phyloP scores from a whole-genome alignment of 2,113 vertebrate genomes.

The Salvator merianae region DNA sequence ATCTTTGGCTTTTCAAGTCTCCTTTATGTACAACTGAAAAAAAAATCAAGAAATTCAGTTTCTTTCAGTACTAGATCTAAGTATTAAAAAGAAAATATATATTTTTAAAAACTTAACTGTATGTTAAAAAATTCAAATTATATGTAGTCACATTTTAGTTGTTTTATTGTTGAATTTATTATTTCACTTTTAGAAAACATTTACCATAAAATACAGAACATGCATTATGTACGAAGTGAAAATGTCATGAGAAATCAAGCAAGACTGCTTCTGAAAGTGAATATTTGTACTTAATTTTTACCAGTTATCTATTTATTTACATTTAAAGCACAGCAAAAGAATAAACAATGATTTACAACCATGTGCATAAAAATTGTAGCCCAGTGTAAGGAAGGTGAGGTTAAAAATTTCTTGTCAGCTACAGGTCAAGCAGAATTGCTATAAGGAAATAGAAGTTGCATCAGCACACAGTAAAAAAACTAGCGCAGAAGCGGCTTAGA shows the following conservation, averaged over 20 bases:
- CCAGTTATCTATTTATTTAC: no score
- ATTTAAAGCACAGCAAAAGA: no score
- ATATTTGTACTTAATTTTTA: not conserved
- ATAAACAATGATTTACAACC: no score
- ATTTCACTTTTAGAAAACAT: not conserved
- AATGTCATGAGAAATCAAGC: not conserved
- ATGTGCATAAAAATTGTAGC: no score
- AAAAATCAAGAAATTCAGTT: not conserved
- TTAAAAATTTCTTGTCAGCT: no score
- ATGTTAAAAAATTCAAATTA: not conserved
- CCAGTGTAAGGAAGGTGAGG: no score
- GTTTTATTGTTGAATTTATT: not conserved
- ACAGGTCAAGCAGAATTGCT: no score
- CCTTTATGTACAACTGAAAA: not conserved
- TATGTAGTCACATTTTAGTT: not conserved
- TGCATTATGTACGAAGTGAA: not conserved
- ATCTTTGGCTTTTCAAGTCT: not conserved
- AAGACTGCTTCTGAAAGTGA: not conserved
- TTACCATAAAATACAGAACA: slow-evolving; percentile 1
- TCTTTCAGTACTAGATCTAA: not conserved
- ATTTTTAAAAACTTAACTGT: not conserved
- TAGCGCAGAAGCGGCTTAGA: no score
- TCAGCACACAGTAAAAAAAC: no score
- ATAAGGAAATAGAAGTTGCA: no score
- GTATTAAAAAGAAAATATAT: not conserved